Evolutionary conservation across 2,888 invertebrate genomes (phyloP), one percentile per base, ranked within the genome.

Genomic region (Trissolcus japonicus): DNA sequence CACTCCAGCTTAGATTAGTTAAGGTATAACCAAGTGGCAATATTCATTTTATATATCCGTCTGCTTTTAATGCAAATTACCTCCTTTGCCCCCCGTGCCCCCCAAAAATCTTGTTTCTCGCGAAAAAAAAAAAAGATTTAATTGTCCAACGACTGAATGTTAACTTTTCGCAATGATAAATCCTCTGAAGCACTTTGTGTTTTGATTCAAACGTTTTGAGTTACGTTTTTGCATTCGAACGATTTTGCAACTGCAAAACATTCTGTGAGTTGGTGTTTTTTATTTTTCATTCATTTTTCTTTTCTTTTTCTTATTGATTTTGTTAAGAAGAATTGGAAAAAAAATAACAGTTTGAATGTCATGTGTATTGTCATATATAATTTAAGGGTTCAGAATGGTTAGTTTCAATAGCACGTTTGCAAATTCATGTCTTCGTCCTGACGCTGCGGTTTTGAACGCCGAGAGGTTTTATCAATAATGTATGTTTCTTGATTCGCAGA

Each of bases 11-110:
- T 46, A 51, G 51, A 51, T 51, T 78, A 78, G 78, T 78, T 75
- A 72, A 79, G 79, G 79, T 79, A 79, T 79, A 79, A 79, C 79
- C 76, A 78, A 78, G 78, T 78, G 76, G 75, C 79, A 76, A 76
- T 73, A 71, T 72, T 78, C 56, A 72, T 53, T 78, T 75, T 17
- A 73, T 43, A 50, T 68, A 73, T 66, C 48, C 69, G 29, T 51
- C 62, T 62, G 75, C 66, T 75, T 78, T 67, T 72, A 54, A 75
- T 57, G 35, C 9, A 35, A 35, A 35, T 35, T 35, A 62, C 46
- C 25, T 61, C 57, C 54, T 66, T 65, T 69, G n/a, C n/a, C 6
- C n/a, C 16, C 16, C 46, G 7, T 16, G 35, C 50, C 57, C 46
- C 61, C 54, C 66, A 60, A 67, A 67, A 72, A 43, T 67, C 51